Base-by-base conservation (phyloP, 2,113 vertebrate genomes). In the Mesocricetus auratus region DNA sequence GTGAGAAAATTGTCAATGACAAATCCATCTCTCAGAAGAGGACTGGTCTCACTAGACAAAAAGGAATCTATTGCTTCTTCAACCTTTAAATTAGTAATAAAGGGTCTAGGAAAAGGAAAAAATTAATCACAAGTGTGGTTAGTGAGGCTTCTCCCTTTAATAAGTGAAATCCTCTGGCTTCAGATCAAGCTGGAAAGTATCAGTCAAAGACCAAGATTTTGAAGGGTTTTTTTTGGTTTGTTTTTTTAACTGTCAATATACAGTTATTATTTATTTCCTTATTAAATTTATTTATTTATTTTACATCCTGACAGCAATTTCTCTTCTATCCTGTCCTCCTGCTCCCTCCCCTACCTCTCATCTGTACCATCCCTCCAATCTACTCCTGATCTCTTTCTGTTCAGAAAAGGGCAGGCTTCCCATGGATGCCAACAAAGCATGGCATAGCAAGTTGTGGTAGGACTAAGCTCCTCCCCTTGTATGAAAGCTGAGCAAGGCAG, bases 11-110 rank as follows among this genome's bases (percentile, higher is more conserved):
- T 56, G 21, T 82, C 39, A 82, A 33, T 12, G 39, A 68, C 7
- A 50, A 31, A 81, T 64, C 8, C 11, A 45, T 88, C 10, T 89
- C 69, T 94, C 9, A 53, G 10, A 89, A 47, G 1, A 91, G 42
- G 16, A 31, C 16, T 79, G 36, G 62, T 22, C n/a, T 71, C 24
- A 13, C 11, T 47, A 56, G 75, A 85, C 19, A 36, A 68, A 74
- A 22, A 86, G 6, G 42, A 86, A 71, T 11, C 60, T 56, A 89
- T 74, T 45, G 22, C 15, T 50, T 53, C 81, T 21, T 29, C 39
- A 62, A 90, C 21, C 42, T 90, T 91, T 5, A 33, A 81, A 69
- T 92, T 74, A 69, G 45, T 69, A 87, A 82, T 13, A 85, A 90
- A 78, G 3, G 3, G 29, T 24, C 31, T n/a, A 92, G 11, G 74